Base-by-base conservation (phyloP, 1,140 invertebrate species). In the Zaprionus ornatus region DNA sequence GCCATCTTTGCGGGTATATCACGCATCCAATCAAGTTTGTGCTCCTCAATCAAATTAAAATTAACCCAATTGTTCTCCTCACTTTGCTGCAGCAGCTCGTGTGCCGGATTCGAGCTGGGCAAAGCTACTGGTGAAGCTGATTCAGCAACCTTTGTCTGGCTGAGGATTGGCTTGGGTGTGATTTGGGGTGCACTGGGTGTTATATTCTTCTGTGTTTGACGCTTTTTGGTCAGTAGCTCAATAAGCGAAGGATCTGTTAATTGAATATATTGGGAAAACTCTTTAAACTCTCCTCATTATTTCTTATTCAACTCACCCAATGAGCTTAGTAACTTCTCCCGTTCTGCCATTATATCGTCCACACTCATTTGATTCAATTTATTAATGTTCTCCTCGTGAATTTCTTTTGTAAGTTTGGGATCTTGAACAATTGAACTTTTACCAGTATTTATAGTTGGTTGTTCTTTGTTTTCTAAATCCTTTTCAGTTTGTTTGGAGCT, bases 1-100 rank as follows among this genome's bases (percentile, higher is more conserved):
- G 23, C 92, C 75, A 67, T 86, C 83, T 64, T 91, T 54, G 32
- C 93, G 81, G 95, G 93, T 17, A 97, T 92, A 69, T 96, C 94
- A 88, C 95, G 94, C 94, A 98, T 97, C 97, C 97, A 98, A 77
- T 96, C 95, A 4, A 98, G 91, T 92, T 98, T 98, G 77, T 97
- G 96, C 74, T 94, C 94, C 92, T 98, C 97, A 48, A 98, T 84
- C 32, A 94, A 93, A 92, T 97, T 95, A 95, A 98, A 98, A 87
- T 98, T 94, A 0, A 98, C 77, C 96, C 96, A 98, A 27, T 95
- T 95, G 65, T 95, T 94, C 2, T 95, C 85, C 67, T 94, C 93
- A 59, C 94, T 94, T 90, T 94, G 93, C 50, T 94, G 93, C 12
- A 96, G 82, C 35, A 97, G 92, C 75, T 96, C 94, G 69, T 94